Evolutionary conservation across 2,888 invertebrate genomes (phyloP).

Genomic region (Eucriotettix oculatus): DNA sequence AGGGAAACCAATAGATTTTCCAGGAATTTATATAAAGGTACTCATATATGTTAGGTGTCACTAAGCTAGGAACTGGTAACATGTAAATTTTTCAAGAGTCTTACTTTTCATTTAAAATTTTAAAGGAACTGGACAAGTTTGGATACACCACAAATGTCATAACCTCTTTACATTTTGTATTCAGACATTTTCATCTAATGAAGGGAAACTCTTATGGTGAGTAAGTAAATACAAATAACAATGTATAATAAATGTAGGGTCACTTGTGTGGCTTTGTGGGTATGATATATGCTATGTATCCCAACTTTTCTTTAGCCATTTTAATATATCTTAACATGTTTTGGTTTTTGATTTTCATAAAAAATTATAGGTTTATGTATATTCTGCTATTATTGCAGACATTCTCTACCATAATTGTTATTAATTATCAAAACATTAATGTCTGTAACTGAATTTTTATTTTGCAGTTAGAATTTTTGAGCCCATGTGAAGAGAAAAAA

Average conservation of each 20-base stretch:
- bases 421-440: neutral
- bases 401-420: neutral
- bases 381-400: neutral
- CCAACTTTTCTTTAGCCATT: no score
- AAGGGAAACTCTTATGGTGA: no score
- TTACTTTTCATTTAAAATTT: neutral
- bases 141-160: neutral
- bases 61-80: neutral
- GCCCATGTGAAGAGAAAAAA: conserved; percentile 43
- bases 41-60: neutral
- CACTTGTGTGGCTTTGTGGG: no score
- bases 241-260: no score
- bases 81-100: neutral
- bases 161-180: neutral
- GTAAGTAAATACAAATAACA: no score
- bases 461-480: conserved; percentile 51
- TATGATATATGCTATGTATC: no score
- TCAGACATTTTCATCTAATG: neutral
- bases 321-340: no score
- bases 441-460: neutral
- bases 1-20: conserved; percentile 40
- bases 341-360: no score
- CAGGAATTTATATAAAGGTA: conserved; percentile 46
- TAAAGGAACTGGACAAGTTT: no score
- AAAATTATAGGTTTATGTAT: neutral